A percentile compares a stretch with the other conserved stretches of the same genome.
phyloP scores from a whole-genome alignment of 2,888 invertebrate genomes.

The Holacanthella duospinosa region DNA sequence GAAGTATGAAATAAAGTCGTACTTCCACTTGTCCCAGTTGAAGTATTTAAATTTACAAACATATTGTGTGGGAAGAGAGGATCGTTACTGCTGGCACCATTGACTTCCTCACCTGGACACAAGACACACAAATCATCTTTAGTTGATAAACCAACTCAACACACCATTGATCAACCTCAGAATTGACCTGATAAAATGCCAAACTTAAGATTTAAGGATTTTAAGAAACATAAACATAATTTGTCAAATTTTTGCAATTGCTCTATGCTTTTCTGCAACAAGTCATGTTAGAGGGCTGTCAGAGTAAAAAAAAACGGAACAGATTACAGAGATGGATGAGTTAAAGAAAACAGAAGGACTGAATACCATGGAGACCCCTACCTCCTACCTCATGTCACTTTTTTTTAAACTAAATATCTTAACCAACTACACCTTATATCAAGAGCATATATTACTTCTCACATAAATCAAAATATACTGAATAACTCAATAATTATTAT shows the following conservation, averaged over 20 bases:
- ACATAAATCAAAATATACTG: no score
- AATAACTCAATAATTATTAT: no score
- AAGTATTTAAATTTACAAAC: constrained; percentile 19
- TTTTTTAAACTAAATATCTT: not conserved
- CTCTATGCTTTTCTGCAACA: not conserved
- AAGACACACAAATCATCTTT: not conserved
- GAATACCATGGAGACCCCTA: not conserved
- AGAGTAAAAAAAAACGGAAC: not conserved
- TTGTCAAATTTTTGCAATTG: constrained; percentile 1
- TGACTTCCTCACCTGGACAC: not conserved
- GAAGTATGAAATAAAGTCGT: not conserved
- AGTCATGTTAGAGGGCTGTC: not conserved
- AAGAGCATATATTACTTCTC: no score
- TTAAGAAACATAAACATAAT: constrained; percentile 1
- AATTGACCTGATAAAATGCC: not conserved
- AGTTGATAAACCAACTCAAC: not conserved
- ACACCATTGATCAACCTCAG: constrained; percentile 1
- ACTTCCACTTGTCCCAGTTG: constrained; percentile 10
- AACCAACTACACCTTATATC: no score
- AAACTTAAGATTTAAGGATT: not conserved
- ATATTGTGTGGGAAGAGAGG: constrained; percentile 26
- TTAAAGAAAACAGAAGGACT: constrained; percentile 4
- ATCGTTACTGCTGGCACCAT: constrained; percentile 7
- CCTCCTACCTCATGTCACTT: not conserved
- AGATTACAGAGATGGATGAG: constrained; percentile 2